Conservation (phyloP, 2,113 vertebrate species). For the Scomber scombrus region DNA sequence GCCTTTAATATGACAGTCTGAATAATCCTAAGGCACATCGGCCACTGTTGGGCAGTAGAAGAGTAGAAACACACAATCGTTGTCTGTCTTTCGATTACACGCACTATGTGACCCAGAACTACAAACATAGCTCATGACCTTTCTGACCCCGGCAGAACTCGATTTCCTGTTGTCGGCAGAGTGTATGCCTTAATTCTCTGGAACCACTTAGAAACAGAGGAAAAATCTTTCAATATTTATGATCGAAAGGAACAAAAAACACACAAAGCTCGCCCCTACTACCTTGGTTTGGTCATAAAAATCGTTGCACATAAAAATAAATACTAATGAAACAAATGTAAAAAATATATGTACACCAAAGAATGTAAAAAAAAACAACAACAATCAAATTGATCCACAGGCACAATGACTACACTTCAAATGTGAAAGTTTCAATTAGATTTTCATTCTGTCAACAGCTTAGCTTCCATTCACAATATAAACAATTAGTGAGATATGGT, state of each 20-base stretch:
- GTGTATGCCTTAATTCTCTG: constrained; percentile 25
- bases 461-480: constrained; percentile 2
- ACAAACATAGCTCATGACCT: constrained; percentile 61
- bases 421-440: not conserved
- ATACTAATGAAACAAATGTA: no score
- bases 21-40: constrained; percentile 8
- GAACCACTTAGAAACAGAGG: constrained; percentile 23
- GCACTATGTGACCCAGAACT: constrained; percentile 43
- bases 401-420: not conserved
- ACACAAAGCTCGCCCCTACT: not conserved
- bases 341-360: not conserved
- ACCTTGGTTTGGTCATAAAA: no score
- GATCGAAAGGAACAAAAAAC: no score
- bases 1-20: not conserved
- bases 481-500: not conserved
- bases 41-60: not conserved
- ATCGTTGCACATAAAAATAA: no score
- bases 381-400: not conserved
- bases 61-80: constrained; percentile 7
- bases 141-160: constrained; percentile 57
- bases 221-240: not conserved
- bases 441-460: not conserved
- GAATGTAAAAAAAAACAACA: not conserved
- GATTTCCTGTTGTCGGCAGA: constrained; percentile 70
- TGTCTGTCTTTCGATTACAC: constrained; percentile 25